Evolutionary conservation across 1,140 invertebrate species (phyloP).

Genomic region (Paracyclopina nana): DNA sequence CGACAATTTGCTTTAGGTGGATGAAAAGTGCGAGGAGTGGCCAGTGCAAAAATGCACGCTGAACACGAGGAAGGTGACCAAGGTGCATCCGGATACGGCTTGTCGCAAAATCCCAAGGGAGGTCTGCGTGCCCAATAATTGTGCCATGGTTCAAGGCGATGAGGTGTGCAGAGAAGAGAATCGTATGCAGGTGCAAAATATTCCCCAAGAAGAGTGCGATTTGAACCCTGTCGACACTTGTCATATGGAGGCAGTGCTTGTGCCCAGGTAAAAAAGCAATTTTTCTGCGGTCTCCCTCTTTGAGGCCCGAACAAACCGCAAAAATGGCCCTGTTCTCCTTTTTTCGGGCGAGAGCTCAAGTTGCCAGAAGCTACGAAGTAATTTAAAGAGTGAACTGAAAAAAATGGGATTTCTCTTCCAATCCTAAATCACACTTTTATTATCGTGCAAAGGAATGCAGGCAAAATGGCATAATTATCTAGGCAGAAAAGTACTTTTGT

Average conservation of each 20-base stretch:
- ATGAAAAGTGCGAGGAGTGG: conserved; percentile 12
- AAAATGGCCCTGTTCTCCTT: too few species aligned
- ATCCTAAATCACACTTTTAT: too few species aligned
- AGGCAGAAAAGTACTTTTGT: too few species aligned
- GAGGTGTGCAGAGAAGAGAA: conserved; percentile 10
- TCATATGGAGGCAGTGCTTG: conserved; percentile 3
- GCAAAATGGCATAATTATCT: too few species aligned
- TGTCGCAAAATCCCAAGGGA: conserved; percentile 3
- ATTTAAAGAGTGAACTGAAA: too few species aligned
- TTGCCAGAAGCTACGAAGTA: too few species aligned
- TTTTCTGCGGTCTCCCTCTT: too few species aligned
- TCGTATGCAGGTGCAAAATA: conserved; percentile 6
- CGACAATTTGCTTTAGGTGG: too few species aligned
- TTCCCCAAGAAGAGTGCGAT: conserved; percentile 12
- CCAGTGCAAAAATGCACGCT: conserved; percentile 13
- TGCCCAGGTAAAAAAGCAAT: conserved; percentile 13
- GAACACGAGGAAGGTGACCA: conserved; percentile 8
- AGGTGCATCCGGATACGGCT: conserved; percentile 6
- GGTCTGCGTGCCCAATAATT: conserved; percentile 6
- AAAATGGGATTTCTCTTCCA: too few species aligned
- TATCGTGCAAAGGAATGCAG: too few species aligned
- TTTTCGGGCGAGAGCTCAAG: too few species aligned
- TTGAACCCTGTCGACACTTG: conserved; percentile 6
- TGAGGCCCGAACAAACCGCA: too few species aligned
- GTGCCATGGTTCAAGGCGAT: neutral